These are phyloP conservation scores for Haplochromis burtoni DNA, from an alignment of 2,113 vertebrate species.

Conservation along the genomic window DNA sequence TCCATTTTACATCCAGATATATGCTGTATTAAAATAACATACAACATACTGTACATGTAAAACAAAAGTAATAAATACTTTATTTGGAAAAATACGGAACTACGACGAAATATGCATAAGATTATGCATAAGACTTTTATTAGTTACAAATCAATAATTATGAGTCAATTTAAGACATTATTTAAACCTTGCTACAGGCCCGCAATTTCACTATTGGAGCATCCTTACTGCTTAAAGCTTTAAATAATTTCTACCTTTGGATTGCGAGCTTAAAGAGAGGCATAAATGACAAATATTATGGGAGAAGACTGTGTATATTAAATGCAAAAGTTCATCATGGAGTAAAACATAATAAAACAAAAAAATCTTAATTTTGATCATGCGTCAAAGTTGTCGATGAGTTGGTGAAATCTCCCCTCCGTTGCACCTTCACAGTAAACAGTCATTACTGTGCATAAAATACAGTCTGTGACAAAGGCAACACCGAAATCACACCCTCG, in stretches of 20 bases:
- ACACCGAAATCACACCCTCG: not conserved
- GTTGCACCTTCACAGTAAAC: not conserved
- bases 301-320: not conserved
- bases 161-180: not conserved
- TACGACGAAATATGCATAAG: not conserved
- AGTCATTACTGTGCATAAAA: not conserved
- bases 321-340: not conserved
- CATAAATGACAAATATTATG: not conserved
- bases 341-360: not conserved
- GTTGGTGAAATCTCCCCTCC: not conserved
- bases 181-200: not conserved
- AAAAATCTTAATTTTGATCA: not conserved
- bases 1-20: not conserved
- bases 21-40: not conserved
- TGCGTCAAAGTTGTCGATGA: not conserved
- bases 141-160: not conserved
- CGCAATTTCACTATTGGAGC: not conserved
- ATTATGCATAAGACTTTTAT: not conserved
- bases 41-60: not conserved
- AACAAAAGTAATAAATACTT: not conserved
- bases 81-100: not conserved
- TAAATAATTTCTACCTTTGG: not conserved
- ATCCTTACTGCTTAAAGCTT: not conserved
- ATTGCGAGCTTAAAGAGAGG: not conserved
- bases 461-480: not conserved